These are phyloP conservation scores for Sphinx pinastri DNA, from an alignment of 2,888 invertebrate genomes.

Conservation along the genomic window DNA sequence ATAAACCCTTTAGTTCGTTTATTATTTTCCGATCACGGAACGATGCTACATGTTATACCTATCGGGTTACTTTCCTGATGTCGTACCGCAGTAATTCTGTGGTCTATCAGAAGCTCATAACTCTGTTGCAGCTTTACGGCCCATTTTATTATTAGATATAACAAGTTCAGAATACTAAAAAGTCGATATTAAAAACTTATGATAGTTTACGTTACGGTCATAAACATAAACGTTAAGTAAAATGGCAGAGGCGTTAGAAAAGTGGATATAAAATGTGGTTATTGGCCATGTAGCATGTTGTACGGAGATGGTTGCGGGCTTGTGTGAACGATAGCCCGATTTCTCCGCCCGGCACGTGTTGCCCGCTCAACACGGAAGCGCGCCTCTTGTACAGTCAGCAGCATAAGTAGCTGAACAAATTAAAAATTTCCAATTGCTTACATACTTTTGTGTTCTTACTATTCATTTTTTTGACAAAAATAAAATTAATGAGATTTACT, in stretches of 20 bases:
- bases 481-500: no score
- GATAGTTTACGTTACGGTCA: conserved; percentile 38
- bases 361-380: conserved; percentile 60
- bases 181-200: conserved; percentile 28
- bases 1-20: not conserved
- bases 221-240: conserved; percentile 35
- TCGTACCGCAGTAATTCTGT: conserved; percentile 21
- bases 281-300: conserved; percentile 39
- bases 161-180: conserved; percentile 20
- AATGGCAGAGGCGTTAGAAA: conserved; percentile 40
- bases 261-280: conserved; percentile 45
- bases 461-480: no score
- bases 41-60: not conserved
- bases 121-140: conserved; percentile 15
- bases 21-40: not conserved
- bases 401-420: no score
- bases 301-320: conserved; percentile 40
- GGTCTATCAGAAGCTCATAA: conserved; percentile 21
- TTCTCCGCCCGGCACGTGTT: conserved; percentile 66
- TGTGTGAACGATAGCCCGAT: conserved; percentile 53
- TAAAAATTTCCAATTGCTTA: no score
- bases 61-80: conserved; percentile 15
- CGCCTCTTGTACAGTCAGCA: conserved; percentile 60
- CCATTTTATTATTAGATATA: conserved; percentile 23
- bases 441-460: no score